These are phyloP conservation scores for Actinopyga echinites DNA, from an alignment of 53 echinoderm and acorn worm genomes.

Conservation along the genomic window DNA sequence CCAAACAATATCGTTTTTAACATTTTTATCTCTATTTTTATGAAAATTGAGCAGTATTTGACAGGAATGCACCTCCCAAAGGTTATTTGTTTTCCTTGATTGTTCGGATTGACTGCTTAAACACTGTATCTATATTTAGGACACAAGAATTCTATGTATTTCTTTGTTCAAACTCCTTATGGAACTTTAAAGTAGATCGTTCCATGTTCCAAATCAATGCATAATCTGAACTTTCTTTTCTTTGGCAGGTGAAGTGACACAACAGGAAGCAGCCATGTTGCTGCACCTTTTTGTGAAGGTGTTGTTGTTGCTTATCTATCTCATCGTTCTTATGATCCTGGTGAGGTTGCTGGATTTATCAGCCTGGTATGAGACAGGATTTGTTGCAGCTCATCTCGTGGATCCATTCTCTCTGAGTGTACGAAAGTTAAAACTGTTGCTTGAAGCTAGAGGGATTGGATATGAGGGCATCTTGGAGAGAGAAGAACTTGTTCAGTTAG, in stretches of 20 bases:
- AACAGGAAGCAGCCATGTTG: constrained; percentile 41
- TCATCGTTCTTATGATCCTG: constrained; percentile 66
- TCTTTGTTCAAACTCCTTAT: too few species aligned
- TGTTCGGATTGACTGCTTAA: too few species aligned
- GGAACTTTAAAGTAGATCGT: too few species aligned
- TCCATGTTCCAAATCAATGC: too few species aligned
- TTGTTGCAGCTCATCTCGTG: constrained; percentile 76
- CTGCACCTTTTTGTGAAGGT: constrained; percentile 57
- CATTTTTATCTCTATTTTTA: too few species aligned
- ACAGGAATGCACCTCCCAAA: too few species aligned
- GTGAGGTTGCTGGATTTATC: constrained; percentile 74
- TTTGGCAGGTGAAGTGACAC: neutral
- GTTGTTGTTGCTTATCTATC: constrained; percentile 70
- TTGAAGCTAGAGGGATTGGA: constrained; percentile 85
- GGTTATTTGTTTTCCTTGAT: too few species aligned
- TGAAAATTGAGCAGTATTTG: too few species aligned
- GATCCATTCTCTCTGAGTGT: constrained; percentile 92
- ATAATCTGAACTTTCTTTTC: neutral
- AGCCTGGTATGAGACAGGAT: constrained; percentile 92
- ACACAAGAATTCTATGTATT: too few species aligned
- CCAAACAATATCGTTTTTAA: too few species aligned
- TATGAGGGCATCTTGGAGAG: constrained; percentile 90
- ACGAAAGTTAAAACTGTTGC: constrained; percentile 72
- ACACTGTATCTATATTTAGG: too few species aligned
- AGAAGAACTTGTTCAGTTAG: constrained; percentile 71